Base-by-base conservation (phyloP, 2,888 invertebrate species). In the Homarus gammarus region DNA sequence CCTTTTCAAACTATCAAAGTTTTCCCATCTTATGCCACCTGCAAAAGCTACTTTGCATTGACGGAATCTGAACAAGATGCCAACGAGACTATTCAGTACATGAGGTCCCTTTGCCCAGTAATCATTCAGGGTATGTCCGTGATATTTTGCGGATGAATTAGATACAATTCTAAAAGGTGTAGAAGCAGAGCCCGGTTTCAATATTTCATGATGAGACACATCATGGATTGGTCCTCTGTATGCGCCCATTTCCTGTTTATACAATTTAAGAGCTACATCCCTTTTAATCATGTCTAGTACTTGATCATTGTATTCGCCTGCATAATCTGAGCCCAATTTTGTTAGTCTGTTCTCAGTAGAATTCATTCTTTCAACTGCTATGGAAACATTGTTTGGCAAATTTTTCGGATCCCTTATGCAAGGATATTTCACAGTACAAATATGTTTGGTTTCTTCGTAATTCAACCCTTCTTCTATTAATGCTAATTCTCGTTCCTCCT, bases 141-240 rank as follows among this genome's bases (percentile, higher is more conserved):
- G 15, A 27, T 75, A 88, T 2, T 51, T 73, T 0, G 75, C 82
- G 10, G 87, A 79, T 0, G 88, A 88, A 49, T 82, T 75, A n/a
- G 88, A 88, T 1, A 75, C 88, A 27, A 75, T 88, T 18, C 78
- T 22, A 18, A 86, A 12, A 18, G 86, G 86, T 0, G 86, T 68
- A 49, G 78, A 86, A 31, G 0, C 8, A 18, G 86, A 86, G 6
- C 68, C 51, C 33, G 78, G 86, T 33, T 77, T 86, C 0, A 68
- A 12, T 1, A 86, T 49, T 36, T 79, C 84, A 75, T 73, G 73
- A 27, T 86, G 78, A 22, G 61, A 78, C 8, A 88, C 31, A 44
- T 88, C 82, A 31, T 61, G 44, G 18, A 88, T 40, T 12, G 88
- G 88, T 36, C 83, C 88, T 22, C 40, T 27, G 31, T 82, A 75